phyloP scores from a whole-genome alignment of 2,797 vertebrate species.

The Manis javanica region DNA sequence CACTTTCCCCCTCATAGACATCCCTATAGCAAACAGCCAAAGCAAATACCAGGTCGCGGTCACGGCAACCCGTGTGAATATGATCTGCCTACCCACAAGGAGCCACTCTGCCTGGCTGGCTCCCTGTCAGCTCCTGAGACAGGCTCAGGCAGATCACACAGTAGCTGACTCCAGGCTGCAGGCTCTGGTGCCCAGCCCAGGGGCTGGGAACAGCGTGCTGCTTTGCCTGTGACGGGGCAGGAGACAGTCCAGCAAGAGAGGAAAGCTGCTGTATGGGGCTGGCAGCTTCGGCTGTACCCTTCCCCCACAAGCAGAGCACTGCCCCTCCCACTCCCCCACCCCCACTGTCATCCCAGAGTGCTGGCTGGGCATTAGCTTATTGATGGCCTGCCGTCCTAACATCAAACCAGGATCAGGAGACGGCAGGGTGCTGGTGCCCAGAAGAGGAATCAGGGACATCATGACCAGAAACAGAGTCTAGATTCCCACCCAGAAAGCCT shows the following conservation, averaged over 20 bases:
- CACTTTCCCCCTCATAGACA: neutral
- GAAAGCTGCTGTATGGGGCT: neutral
- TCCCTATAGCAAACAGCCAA: conserved; percentile 23
- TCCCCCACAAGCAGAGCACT: neutral
- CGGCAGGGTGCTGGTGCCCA: neutral
- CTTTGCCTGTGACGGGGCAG: neutral
- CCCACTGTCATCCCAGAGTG: too few species aligned
- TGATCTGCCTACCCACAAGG: neutral
- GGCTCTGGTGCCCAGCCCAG: neutral
- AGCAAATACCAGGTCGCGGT: neutral
- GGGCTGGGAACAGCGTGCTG: neutral
- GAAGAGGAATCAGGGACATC: neutral
- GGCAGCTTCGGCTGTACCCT: neutral
- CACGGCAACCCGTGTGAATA: neutral
- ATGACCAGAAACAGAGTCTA: neutral
- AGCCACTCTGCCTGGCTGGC: neutral
- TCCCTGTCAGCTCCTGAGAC: neutral
- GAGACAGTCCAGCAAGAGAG: neutral
- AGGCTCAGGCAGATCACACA: neutral
- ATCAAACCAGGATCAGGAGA: neutral
- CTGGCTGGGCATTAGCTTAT: neutral
- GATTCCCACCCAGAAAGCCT: neutral
- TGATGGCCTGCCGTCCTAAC: neutral
- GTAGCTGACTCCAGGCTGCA: neutral
- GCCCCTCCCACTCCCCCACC: too few species aligned